Evolutionary conservation across 2,797 vertebrate species (phyloP).

Genomic region (Sebastiscus tertius): DNA sequence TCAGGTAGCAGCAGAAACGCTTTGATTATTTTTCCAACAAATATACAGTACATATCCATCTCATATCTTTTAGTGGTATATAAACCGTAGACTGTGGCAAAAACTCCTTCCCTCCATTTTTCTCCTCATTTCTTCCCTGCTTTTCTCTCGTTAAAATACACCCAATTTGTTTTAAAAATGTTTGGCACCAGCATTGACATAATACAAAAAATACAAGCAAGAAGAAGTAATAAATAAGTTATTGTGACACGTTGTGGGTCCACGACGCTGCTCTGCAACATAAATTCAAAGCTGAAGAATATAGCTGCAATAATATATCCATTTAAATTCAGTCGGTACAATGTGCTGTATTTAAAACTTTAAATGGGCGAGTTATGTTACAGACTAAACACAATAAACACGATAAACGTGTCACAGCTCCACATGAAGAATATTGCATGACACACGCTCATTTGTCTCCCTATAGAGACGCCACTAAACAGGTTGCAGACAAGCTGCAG

Average conservation of each 20-base stretch:
- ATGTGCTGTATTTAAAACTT: slow-evolving; percentile 11
- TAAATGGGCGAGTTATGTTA: background rate
- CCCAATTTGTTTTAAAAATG: background rate
- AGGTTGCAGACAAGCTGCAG: slow-evolving; percentile 69
- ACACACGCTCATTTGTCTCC: slow-evolving; percentile 69
- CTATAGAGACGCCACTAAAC: slow-evolving; percentile 54
- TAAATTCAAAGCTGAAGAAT: background rate
- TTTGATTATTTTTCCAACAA: no score
- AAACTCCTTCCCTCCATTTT: background rate
- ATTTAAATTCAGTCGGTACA: background rate
- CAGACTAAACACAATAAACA: slow-evolving; percentile 16
- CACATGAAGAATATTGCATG: slow-evolving; percentile 42
- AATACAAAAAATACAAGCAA: background rate
- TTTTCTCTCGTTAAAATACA: background rate
- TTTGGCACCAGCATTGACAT: background rate
- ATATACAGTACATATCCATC: background rate
- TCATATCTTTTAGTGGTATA: background rate
- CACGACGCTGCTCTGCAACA: no score
- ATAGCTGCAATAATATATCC: background rate
- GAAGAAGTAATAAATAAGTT: background rate
- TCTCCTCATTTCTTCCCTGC: background rate
- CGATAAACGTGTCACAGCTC: slow-evolving; percentile 13
- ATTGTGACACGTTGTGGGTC: background rate
- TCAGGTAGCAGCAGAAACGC: background rate
- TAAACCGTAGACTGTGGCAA: background rate